A percentile compares a stretch with the other conserved stretches of the same genome.
phyloP scores from a whole-genome alignment of 2,797 vertebrate species.

The Hybognathus amarus region DNA sequence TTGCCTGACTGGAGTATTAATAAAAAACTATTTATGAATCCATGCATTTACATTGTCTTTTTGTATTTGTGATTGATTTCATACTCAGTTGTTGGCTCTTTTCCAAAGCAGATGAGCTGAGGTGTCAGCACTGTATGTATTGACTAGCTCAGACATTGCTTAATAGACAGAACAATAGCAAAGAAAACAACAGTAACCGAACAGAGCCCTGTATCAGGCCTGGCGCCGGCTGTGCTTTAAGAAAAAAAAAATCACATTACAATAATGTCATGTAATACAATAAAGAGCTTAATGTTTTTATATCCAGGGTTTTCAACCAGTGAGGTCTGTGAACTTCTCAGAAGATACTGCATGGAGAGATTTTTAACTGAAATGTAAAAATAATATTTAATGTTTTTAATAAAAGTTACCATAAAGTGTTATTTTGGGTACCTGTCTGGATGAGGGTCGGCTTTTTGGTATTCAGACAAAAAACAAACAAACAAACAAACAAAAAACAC shows the following conservation, averaged over 20 bases:
- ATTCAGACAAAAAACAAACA: neutral
- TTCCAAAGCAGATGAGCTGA: constrained; percentile 7
- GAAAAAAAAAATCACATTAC: neutral
- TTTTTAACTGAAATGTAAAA: too few species aligned
- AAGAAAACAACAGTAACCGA: constrained; percentile 33
- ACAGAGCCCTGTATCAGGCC: constrained; percentile 24
- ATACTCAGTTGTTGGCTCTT: neutral
- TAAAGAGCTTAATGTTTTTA: neutral
- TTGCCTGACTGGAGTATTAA: constrained; percentile 29
- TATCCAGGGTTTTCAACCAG: neutral
- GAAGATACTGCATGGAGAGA: neutral
- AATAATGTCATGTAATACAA: neutral
- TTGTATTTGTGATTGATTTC: neutral
- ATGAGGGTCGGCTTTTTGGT: neutral
- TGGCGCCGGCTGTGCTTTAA: constrained; percentile 7
- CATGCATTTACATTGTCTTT: neutral
- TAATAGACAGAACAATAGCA: constrained; percentile 38
- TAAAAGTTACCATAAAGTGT: neutral
- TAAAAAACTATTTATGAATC: constrained; percentile 28
- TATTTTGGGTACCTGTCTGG: neutral
- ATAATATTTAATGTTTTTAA: neutral
- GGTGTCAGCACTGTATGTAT: constrained; percentile 15
- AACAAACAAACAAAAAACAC: too few species aligned
- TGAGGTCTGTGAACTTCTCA: neutral
- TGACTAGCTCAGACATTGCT: constrained; percentile 22